phyloP scores from a whole-genome alignment of 2,113 vertebrate genomes.

The Nerophis lumbriciformis region DNA sequence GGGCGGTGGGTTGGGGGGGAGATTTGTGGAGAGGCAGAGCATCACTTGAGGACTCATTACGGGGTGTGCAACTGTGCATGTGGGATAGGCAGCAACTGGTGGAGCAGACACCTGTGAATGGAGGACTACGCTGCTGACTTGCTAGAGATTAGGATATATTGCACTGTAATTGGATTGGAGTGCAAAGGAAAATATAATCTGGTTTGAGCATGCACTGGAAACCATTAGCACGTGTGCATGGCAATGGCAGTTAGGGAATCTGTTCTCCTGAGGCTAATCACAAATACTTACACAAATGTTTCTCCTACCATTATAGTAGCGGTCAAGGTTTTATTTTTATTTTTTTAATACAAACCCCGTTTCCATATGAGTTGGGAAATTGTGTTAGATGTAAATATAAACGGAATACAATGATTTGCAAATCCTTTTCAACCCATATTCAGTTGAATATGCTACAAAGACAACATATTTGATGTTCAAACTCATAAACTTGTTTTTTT shows the following conservation, averaged over 20 bases:
- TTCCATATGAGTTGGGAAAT: too few species aligned
- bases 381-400: too few species aligned
- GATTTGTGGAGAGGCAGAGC: slow-evolving; percentile 46
- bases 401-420: too few species aligned
- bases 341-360: too few species aligned
- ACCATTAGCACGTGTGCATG: neutral
- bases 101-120: slow-evolving; percentile 37
- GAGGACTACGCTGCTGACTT: slow-evolving; percentile 21
- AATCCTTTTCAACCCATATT: too few species aligned
- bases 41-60: slow-evolving; percentile 60
- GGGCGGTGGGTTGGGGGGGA: slow-evolving; percentile 34
- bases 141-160: slow-evolving; percentile 31
- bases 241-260: neutral
- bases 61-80: slow-evolving; percentile 46
- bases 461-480: too few species aligned
- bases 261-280: neutral
- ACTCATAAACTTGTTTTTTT: too few species aligned
- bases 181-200: slow-evolving; percentile 42
- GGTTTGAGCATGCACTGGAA: slow-evolving; percentile 13
- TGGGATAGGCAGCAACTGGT: slow-evolving; percentile 41
- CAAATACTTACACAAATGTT: slow-evolving; percentile 17
- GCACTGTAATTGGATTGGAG: slow-evolving; percentile 48
- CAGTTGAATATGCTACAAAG: too few species aligned
- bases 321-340: too few species aligned
- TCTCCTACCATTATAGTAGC: neutral